Evolutionary conservation across 2,113 vertebrate species (phyloP).

Genomic region (Actinemys pallida): DNA sequence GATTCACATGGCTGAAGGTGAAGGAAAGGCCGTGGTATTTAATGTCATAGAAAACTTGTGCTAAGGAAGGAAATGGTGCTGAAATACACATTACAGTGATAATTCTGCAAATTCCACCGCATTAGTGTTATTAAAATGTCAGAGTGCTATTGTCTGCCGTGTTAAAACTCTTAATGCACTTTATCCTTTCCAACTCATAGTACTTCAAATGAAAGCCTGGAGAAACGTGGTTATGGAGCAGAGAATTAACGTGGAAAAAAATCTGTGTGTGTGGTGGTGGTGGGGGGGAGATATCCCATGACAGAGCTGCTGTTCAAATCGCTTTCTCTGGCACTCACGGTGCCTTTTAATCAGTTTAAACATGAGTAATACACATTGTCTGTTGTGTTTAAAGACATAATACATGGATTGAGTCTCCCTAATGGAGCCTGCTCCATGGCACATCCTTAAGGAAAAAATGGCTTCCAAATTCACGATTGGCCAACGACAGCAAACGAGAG

Average conservation of each 20-base stretch:
- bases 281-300: constrained; percentile 25
- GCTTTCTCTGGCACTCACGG: neutral
- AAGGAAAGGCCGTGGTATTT: neutral
- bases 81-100: constrained; percentile 45
- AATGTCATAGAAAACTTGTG: constrained; percentile 21
- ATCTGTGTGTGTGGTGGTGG: no score
- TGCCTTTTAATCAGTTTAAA: constrained; percentile 31
- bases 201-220: constrained; percentile 11
- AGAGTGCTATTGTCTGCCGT: constrained; percentile 65
- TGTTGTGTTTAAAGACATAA: neutral
- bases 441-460: neutral
- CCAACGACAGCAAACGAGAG: fast-evolving
- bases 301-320: constrained; percentile 16
- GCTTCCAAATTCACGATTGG: neutral
- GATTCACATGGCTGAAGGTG: no score
- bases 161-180: constrained; percentile 71
- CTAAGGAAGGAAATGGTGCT: constrained; percentile 31
- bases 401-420: neutral
- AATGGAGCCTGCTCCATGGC: neutral
- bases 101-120: constrained; percentile 69
- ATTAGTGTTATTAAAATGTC: constrained; percentile 71
- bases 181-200: constrained; percentile 66
- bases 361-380: neutral
- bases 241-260: constrained; percentile 15
- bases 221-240: constrained; percentile 29